Evolutionary conservation across 2,888 invertebrate species (phyloP), one percentile per base, ranked within the genome.

Genomic region (Thymelicus sylvestris): DNA sequence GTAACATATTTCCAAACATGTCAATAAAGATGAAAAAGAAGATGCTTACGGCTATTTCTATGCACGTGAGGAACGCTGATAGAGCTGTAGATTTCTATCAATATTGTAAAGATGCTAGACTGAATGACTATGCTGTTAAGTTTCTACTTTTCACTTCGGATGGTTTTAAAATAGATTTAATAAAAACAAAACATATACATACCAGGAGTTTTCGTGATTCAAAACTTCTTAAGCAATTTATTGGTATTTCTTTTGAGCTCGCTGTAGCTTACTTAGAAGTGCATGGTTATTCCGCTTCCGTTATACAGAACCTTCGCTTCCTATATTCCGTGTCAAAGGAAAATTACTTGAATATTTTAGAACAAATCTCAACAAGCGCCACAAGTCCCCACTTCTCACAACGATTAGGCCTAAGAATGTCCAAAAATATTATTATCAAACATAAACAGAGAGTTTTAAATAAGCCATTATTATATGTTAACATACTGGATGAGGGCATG

Each of bases 1-100:
- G 79, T 0, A 78, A 87, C 57, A 74, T 91, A 38, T 87, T 91
- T 72, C 87, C 91, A 6, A 77, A 73, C 0, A 89, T 90, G 87
- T 88, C 91, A 3, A 67, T 75, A 2, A 88, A 86, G 81, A 87
- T 89, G 85, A 88, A 82, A 71, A 84, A 80, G 48, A 90, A 88
- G 68, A 73, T 86, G 38, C 74, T 91, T 7, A 76, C 78, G 15
- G 74, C 77, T 2, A 78, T 87, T 72, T 81, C 86, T 2, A 72
- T 72, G 4, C 52, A 85, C 63, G 24, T 90, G 2, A 82, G 73
- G 71, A 79, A 81, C 74, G 79, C 82, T 74, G 65, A 74, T 0
- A 81, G 88, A 68, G 77, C 81, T 12, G 72, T 72, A 13, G 67
- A 68, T 6, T 91, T 90, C 74, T 86, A 81, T 67, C 77, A 80